Evolutionary conservation across 2,113 vertebrate species (phyloP).

Genomic region (Apteryx owenii): DNA sequence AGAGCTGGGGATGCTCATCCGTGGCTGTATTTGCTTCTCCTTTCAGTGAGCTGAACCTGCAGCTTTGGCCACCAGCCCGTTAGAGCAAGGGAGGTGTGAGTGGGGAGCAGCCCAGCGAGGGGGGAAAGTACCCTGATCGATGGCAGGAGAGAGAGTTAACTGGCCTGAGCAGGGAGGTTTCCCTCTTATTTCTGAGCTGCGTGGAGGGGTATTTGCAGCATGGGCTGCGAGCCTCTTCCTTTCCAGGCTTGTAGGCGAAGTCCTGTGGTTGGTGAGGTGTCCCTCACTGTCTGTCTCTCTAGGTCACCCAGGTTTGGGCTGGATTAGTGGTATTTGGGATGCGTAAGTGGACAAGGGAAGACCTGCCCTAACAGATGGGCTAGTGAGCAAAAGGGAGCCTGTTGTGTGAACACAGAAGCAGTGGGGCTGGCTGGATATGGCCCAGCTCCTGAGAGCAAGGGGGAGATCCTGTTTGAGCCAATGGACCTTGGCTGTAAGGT

Average conservation of each 20-base stretch:
- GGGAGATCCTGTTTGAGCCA: not conserved
- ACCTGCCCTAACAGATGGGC: not conserved
- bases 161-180: too few relatives aligned
- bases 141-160: too few relatives aligned
- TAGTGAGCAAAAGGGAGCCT: too few relatives aligned
- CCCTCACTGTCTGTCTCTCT: not conserved
- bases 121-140: too few relatives aligned
- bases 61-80: not conserved
- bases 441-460: not conserved
- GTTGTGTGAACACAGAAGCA: not conserved
- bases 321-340: not conserved
- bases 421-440: fast-evolving
- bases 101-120: too few relatives aligned
- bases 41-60: not conserved
- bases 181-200: too few relatives aligned
- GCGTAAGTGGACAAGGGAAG: not conserved
- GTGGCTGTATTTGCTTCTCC: not conserved
- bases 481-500: not conserved
- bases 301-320: not conserved
- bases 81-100: too few relatives aligned
- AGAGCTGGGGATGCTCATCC: too few relatives aligned
- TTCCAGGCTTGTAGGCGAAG: too few relatives aligned
- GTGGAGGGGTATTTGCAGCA: too few relatives aligned
- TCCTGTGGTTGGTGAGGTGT: not conserved
- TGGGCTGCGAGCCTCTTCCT: too few relatives aligned